Evolutionary conservation across 2,888 invertebrate genomes (phyloP), one percentile per base, ranked within the genome.

Genomic region (Drosophila nr. fundita): DNA sequence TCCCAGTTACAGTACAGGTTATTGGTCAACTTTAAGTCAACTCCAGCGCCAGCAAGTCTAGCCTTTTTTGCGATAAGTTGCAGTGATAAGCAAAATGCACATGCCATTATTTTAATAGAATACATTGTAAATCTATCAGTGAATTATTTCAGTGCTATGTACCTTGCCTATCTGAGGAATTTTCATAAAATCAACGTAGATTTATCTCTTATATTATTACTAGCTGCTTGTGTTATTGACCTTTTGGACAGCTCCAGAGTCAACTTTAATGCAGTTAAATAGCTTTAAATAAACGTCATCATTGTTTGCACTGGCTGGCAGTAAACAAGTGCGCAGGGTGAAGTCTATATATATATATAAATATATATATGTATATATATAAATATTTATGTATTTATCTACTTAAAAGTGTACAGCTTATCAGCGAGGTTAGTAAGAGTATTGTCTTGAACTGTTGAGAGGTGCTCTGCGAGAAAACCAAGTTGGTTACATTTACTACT

Each of bases 201-300:
- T 29, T 45, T 63, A 18, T 40, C 30, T 36, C 15, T 48, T 42
- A 72, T 61, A 40, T 64, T 63, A 61, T 54, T 68, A 64, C 59
- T 68, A 53, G 53, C 61, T 21, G 30, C 34, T 30, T 62, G 70
- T 68, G 76, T 58, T 65, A 53, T 76, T 80, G 68, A 80, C 77
- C 72, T 66, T 68, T 62, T 30, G 36, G 49, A 49, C 55, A 53
- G 55, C 10, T 71, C 59, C 58, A 34, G 49, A 65, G 52, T 65
- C 40, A 40, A 67, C 42, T n/a, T 64, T 30, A 50, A 70, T 59
- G 30, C 36, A 60, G 75, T 77, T 71, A 55, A 67, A 59, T 60
- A 53, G 42, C 48, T 55, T 68, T 57, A 53, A 40, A 24, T 61
- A 58, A 62, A 59, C 79, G 80, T 88, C 86, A 76, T 67, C 67